phyloP scores from a whole-genome alignment of 2,113 vertebrate genomes.

The Mobula birostris region DNA sequence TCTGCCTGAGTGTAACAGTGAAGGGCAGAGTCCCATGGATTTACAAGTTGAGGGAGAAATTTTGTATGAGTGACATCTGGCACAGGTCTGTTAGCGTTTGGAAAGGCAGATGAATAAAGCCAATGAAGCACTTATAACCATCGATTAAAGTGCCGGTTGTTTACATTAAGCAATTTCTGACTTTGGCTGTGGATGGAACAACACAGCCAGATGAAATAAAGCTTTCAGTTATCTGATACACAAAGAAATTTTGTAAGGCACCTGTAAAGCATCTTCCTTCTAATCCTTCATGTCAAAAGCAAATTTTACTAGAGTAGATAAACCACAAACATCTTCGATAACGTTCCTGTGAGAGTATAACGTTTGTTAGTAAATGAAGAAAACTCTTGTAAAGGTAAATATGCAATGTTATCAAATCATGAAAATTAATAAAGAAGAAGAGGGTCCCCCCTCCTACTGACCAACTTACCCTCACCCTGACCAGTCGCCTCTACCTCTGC shows the following conservation, averaged over 20 bases:
- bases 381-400: background rate
- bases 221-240: constrained; percentile 5
- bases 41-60: background rate
- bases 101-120: background rate
- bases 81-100: background rate
- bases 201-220: background rate
- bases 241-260: background rate
- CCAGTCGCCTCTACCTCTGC: background rate
- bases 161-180: background rate
- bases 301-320: background rate
- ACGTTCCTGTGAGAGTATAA: background rate
- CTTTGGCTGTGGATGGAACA: background rate
- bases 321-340: background rate
- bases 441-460: background rate
- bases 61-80: background rate
- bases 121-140: too few species aligned
- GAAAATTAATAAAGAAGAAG: background rate
- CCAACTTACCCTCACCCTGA: background rate
- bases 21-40: background rate
- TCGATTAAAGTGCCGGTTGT: background rate
- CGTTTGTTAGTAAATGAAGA: background rate
- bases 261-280: background rate
- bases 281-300: background rate
- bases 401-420: background rate
- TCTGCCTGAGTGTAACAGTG: background rate